Evolutionary conservation across 2,797 vertebrate species (phyloP).

Genomic region (Galagoides demidoff): DNA sequence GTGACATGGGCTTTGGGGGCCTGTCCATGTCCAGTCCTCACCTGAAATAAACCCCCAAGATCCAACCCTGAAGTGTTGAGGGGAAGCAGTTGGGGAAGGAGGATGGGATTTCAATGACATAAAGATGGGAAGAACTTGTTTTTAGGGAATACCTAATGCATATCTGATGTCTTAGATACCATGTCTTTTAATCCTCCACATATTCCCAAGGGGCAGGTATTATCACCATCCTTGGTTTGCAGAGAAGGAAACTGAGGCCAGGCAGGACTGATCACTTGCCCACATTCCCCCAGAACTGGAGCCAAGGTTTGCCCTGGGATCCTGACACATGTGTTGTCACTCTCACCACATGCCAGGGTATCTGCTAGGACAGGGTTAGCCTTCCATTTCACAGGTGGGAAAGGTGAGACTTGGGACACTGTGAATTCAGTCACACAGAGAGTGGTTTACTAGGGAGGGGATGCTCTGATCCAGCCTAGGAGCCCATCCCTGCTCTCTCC

Average conservation of each 20-base stretch:
- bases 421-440: fast-evolving
- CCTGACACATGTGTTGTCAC: fast-evolving
- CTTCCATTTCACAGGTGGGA: not conserved
- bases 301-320: fast-evolving
- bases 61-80: not conserved
- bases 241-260: not conserved
- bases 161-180: not conserved
- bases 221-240: not conserved
- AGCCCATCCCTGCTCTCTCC: not conserved
- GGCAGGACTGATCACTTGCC: fast-evolving
- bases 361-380: not conserved
- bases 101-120: not conserved
- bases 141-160: not conserved
- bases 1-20: fast-evolving
- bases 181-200: not conserved
- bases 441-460: not conserved
- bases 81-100: fast-evolving
- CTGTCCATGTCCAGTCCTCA: not conserved
- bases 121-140: not conserved
- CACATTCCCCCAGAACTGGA: fast-evolving
- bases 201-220: not conserved
- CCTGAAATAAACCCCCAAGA: not conserved
- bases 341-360: fast-evolving
- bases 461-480: fast-evolving
- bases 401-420: not conserved